Evolutionary conservation across 2,113 vertebrate genomes (phyloP).

Genomic region (Herpetotheres cachinnans): DNA sequence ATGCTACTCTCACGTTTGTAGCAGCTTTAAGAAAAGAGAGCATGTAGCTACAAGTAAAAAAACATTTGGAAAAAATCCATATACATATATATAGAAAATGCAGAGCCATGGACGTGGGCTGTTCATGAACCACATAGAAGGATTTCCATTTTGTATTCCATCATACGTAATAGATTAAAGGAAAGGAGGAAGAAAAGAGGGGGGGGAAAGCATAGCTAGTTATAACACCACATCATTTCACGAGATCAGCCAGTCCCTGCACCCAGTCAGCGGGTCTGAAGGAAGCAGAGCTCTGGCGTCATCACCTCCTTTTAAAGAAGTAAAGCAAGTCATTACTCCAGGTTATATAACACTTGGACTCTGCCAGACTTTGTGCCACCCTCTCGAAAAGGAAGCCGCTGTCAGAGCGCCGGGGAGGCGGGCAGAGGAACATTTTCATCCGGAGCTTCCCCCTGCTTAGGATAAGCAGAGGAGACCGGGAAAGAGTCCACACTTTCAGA

Average conservation of each 20-base stretch:
- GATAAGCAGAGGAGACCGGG: neutral
- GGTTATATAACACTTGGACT: conserved; percentile 41
- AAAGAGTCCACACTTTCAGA: accelerated
- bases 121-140: neutral
- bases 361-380: conserved; percentile 33
- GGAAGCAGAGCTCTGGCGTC: conserved; percentile 42
- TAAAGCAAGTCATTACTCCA: conserved; percentile 45
- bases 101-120: neutral
- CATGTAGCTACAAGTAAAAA: neutral
- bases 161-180: neutral
- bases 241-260: neutral
- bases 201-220: neutral
- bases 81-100: neutral
- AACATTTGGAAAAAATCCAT: neutral
- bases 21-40: neutral
- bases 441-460: neutral
- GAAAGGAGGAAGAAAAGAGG: neutral
- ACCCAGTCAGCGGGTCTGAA: neutral
- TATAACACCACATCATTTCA: neutral
- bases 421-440: neutral
- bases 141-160: neutral
- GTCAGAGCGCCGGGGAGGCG: neutral
- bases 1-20: neutral
- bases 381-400: conserved; percentile 3
- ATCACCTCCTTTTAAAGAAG: conserved; percentile 57